phyloP scores from a whole-genome alignment of 2,888 invertebrate genomes.

The Brachylomia viminalis region DNA sequence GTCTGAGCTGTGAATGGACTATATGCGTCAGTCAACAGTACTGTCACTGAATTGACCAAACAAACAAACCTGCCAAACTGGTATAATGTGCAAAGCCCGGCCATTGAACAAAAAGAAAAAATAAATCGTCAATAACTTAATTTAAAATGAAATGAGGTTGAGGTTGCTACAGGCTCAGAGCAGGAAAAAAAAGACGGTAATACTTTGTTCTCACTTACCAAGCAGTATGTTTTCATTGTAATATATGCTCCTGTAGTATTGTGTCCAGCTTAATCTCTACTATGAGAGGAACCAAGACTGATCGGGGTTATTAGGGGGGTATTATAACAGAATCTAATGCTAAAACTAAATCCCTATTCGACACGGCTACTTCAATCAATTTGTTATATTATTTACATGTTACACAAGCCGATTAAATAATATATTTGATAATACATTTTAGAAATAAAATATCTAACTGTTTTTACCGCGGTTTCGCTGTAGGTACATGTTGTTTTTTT shows the following conservation, averaged over 20 bases:
- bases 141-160: background rate
- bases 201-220: constrained; percentile 24
- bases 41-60: background rate
- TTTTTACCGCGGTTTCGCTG: background rate
- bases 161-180: no score
- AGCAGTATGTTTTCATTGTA: constrained; percentile 30
- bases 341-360: constrained; percentile 18
- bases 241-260: background rate
- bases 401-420: background rate
- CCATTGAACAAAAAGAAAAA: background rate
- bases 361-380: constrained; percentile 30
- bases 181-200: background rate
- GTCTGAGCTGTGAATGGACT: no score
- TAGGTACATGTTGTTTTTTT: no score
- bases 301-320: background rate
- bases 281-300: constrained; percentile 12
- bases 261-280: constrained; percentile 1
- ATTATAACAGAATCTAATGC: constrained; percentile 5
- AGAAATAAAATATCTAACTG: constrained; percentile 4
- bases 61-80: background rate
- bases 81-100: background rate
- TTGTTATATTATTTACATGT: constrained; percentile 12
- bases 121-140: no score
- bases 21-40: background rate
- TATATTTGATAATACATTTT: background rate